Percentiles rank a stretch among this genome's conserved stretches.
Evolutionary conservation across 1,140 invertebrate genomes (phyloP).

Genomic region (Drosophila equinoxialis): DNA sequence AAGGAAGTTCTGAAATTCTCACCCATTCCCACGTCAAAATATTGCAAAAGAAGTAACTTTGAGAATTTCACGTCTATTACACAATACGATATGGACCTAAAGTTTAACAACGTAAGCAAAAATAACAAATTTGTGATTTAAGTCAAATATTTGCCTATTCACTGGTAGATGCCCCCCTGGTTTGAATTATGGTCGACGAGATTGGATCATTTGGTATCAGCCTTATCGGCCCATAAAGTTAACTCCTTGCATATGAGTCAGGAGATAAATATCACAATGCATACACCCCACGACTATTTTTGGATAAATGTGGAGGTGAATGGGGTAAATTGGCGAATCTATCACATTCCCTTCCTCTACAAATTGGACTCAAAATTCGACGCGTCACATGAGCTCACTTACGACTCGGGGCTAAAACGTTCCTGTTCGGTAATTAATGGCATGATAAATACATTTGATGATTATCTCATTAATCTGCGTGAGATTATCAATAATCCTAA

Average conservation of each 20-base stretch:
- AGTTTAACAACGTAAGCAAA: conserved; percentile 73
- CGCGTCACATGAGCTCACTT: conserved; percentile 73
- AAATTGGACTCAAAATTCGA: conserved; percentile 81
- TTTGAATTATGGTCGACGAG: conserved; percentile 78
- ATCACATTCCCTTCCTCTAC: conserved; percentile 78
- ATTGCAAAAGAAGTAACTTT: conserved; percentile 79
- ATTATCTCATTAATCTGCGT: conserved; percentile 70
- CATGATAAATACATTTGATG: conserved; percentile 79
- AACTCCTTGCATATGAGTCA: conserved; percentile 74
- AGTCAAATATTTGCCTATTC: not conserved
- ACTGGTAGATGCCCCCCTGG: conserved; percentile 77
- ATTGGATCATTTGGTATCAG: conserved; percentile 77
- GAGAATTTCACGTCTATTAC: conserved; percentile 80
- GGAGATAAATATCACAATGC: conserved; percentile 71
- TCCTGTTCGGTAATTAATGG: conserved; percentile 80
- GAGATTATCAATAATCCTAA: conserved; percentile 52
- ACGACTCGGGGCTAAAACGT: conserved; percentile 73
- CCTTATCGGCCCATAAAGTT: conserved; percentile 69
- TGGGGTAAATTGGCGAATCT: conserved; percentile 74
- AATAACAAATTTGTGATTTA: not conserved
- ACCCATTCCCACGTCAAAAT: conserved; percentile 77
- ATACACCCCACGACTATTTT: conserved; percentile 74
- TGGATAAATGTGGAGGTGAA: conserved; percentile 74
- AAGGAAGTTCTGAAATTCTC: conserved; percentile 81
- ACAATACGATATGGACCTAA: conserved; percentile 75